Conservation (phyloP, 2,888 invertebrate species). For the Frankliniella intonsa region DNA sequence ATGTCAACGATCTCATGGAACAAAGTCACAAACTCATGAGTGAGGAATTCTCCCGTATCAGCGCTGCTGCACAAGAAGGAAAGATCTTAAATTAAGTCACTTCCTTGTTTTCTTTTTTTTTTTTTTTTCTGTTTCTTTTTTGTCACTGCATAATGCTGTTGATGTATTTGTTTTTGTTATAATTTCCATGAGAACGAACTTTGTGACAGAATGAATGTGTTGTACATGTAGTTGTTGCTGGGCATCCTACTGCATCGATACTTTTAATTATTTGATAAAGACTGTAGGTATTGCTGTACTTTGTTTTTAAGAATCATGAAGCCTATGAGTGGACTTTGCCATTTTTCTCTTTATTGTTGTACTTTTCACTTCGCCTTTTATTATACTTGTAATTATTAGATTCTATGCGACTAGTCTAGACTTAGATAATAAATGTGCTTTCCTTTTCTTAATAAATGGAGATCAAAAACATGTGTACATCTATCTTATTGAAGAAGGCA, state of each 20-base stretch:
- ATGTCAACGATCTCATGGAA: constrained; percentile 65
- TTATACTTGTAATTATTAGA: constrained; percentile 17
- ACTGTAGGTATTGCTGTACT: constrained; percentile 22
- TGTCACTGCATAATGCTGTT: background rate
- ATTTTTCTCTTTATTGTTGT: constrained; percentile 11
- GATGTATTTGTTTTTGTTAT: background rate
- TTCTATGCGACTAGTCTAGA: constrained; percentile 16
- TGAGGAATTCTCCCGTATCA: background rate
- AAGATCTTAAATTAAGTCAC: background rate
- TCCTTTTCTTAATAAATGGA: constrained; percentile 24
- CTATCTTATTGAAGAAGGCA: background rate
- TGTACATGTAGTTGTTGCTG: constrained; percentile 16
- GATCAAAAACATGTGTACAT: background rate
- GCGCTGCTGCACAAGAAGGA: background rate
- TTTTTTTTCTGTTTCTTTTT: background rate
- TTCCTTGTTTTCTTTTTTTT: background rate
- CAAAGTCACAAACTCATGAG: constrained; percentile 61
- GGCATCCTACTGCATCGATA: constrained; percentile 22
- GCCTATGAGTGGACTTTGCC: constrained; percentile 1
- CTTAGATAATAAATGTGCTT: constrained; percentile 17
- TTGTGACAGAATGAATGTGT: constrained; percentile 13
- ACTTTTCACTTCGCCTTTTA: constrained; percentile 17
- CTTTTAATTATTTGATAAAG: constrained; percentile 27
- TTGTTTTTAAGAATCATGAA: constrained; percentile 24
- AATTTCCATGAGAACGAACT: background rate